Conservation (phyloP, 2,888 invertebrate species). For the Rhingia campestris region DNA sequence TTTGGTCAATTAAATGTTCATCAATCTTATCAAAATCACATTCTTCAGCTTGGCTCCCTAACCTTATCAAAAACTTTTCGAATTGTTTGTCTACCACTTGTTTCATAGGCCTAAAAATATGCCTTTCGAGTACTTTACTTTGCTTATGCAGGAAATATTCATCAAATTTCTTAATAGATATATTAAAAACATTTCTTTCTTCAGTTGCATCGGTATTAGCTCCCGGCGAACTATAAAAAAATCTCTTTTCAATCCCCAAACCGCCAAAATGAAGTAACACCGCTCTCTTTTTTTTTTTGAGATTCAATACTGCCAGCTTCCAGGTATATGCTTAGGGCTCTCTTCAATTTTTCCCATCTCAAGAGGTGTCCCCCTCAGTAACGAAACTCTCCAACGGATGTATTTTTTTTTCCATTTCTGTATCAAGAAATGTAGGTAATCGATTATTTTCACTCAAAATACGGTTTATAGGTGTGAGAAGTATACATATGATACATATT, state of each 20-base stretch:
- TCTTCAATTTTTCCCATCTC: constrained; percentile 42
- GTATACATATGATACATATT: no score
- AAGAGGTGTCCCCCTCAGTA: constrained; percentile 20
- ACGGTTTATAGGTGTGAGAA: no score
- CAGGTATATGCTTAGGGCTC: no score
- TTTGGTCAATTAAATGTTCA: constrained; percentile 76
- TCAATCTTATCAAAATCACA: constrained; percentile 76
- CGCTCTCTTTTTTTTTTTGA: constrained; percentile 28
- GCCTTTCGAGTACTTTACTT: constrained; percentile 77
- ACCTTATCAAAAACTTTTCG: constrained; percentile 75
- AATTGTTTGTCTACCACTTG: constrained; percentile 77
- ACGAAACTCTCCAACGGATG: constrained; percentile 36
- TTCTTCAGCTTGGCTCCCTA: no score
- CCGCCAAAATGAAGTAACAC: constrained; percentile 46
- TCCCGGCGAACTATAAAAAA: constrained; percentile 35
- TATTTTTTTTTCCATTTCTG: constrained; percentile 44
- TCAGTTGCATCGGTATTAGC: no score
- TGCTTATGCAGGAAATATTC: constrained; percentile 74
- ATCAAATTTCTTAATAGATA: constrained; percentile 83
- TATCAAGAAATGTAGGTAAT: no score
- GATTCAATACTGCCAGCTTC: constrained; percentile 38
- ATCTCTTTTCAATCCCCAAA: constrained; percentile 36
- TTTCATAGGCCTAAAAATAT: constrained; percentile 76
- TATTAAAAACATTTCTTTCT: constrained; percentile 84
- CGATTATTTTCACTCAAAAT: no score